These are phyloP conservation scores for Macrotrachela quadricornifera DNA, from an alignment of 1,140 invertebrate genomes.

Conservation along the genomic window DNA sequence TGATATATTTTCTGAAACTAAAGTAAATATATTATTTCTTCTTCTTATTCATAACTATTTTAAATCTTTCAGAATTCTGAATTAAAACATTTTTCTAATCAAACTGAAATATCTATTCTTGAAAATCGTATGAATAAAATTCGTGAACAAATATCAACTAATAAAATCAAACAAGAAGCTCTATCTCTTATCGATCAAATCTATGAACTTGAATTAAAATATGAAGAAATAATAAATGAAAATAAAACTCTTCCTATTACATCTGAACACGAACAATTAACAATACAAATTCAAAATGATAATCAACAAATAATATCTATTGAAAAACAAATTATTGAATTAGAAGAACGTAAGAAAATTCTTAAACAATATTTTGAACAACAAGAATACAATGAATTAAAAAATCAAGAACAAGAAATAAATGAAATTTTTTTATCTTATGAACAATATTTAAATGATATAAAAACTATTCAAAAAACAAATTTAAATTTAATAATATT, in stretches of 20 bases:
- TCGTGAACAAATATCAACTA: too few species aligned
- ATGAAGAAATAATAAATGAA: constrained; percentile 1
- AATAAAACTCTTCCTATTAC: background rate
- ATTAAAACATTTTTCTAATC: too few species aligned
- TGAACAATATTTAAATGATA: background rate
- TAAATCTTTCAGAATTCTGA: too few species aligned
- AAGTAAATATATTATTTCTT: too few species aligned
- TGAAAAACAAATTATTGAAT: background rate
- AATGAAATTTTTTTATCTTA: background rate
- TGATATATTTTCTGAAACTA: background rate
- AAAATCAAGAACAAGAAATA: constrained; percentile 4
- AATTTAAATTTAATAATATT: constrained; percentile 1
- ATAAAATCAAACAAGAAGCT: background rate
- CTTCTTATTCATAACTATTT: too few species aligned
- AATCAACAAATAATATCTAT: constrained; percentile 3
- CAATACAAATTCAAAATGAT: constrained; percentile 5
- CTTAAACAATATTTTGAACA: too few species aligned
- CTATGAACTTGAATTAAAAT: constrained; percentile 1
- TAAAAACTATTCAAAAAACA: background rate
- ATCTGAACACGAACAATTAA: constrained; percentile 3
- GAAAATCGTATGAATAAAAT: too few species aligned
- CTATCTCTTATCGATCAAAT: constrained; percentile 4
- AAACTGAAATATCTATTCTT: too few species aligned
- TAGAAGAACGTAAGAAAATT: too few species aligned
- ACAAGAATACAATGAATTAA: constrained; percentile 2